Base-by-base conservation (phyloP, 2,888 invertebrate genomes). In the Cloeon dipterum region DNA sequence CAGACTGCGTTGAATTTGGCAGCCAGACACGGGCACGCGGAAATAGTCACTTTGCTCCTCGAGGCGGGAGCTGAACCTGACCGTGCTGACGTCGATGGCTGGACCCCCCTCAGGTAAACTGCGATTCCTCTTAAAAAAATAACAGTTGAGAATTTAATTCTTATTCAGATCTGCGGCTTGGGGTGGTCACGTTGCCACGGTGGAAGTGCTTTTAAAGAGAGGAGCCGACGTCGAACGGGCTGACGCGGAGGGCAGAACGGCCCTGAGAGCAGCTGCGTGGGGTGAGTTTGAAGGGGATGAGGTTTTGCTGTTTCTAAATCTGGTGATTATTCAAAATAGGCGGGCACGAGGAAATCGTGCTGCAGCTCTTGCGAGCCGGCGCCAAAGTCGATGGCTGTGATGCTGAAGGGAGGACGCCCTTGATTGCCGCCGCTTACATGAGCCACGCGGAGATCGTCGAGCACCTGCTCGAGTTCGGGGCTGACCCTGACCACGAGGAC, bases 351-450 rank as follows among this genome's bases (percentile, higher is more conserved):
- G 76, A 79, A 45, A 81, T 82, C 33, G 74, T 82, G 1, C 67
- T 70, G 44, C 70, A 74, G 4, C 62, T 83, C 13, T 60, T 82
- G 32, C 40, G 71, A 74, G 39, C 78, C 35, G 78, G 79, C 1
- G 82, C 83, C 0, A 69, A 67, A 46, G 74, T 81, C 0, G 83
- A 83, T 55, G 66, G 73, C 17, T 77, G 83, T 3, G 93, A 93
- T 57, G 75, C 79, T 20, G 86, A 88, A 52, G 85, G 82, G 13
- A 68, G 93, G 44, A 93, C 93, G 0, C 86, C 93, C 0, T 63
- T 93, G 32, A 79, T 93, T 43, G 93, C 93, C 0, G 89, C 91
- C 14, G 88, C 91, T 0, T 93, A 91, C 57, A 93, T 91, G 91
- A 86, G 88, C 0, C 88, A 89, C 57, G 74, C 76, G n/a, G 82